These are phyloP conservation scores for Tachypleus tridentatus DNA, from an alignment of 1,140 invertebrate genomes.

Conservation along the genomic window DNA sequence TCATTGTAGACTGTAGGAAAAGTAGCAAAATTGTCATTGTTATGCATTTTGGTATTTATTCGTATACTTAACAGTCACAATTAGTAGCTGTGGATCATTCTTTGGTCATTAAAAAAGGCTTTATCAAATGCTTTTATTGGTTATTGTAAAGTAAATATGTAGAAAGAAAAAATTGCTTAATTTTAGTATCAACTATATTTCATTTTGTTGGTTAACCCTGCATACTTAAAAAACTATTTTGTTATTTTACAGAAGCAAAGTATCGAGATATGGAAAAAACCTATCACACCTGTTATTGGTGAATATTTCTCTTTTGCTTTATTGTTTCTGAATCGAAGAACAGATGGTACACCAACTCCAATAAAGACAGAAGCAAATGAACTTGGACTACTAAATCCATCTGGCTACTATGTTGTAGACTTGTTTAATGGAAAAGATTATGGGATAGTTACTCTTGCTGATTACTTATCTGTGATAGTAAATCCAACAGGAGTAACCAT, in stretches of 20 bases:
- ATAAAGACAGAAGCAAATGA: slow-evolving; percentile 41
- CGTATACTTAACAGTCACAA: too few species aligned
- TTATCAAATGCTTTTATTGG: neutral
- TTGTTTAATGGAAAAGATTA: slow-evolving; percentile 5
- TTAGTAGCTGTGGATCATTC: neutral
- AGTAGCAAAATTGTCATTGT: too few species aligned
- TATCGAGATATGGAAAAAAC: slow-evolving; percentile 40
- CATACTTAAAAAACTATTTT: neutral
- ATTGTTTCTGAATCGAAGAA: slow-evolving; percentile 70
- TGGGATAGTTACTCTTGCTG: neutral
- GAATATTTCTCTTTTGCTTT: slow-evolving; percentile 58
- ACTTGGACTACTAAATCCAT: slow-evolving; percentile 28
- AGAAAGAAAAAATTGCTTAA: neutral
- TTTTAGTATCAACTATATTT: neutral
- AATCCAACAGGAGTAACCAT: neutral
- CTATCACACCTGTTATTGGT: slow-evolving; percentile 33
- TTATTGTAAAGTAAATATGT: neutral
- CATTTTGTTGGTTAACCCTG: neutral
- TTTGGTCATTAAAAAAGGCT: neutral
- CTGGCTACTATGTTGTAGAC: slow-evolving; percentile 5
- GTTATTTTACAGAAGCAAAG: slow-evolving; percentile 31
- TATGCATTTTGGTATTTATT: too few species aligned
- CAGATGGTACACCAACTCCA: slow-evolving; percentile 47
- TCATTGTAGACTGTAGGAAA: too few species aligned
- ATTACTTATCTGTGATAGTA: neutral